Base-by-base conservation (phyloP, 2,113 vertebrate genomes). In the Boleophthalmus pectinirostris region DNA sequence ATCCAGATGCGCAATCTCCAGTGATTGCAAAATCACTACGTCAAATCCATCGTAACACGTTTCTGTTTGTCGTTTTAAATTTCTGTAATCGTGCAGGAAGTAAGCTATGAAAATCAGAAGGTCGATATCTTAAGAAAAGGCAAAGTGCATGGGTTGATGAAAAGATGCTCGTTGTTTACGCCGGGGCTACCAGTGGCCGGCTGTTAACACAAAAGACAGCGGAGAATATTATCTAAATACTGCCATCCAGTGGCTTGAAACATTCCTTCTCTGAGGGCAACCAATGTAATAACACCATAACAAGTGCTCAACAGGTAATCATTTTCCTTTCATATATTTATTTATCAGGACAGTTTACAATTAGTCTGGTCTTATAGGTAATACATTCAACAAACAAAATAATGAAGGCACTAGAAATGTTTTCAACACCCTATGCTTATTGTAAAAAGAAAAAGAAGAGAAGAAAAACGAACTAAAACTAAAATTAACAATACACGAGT, bases 1-100 rank as follows among this genome's bases (percentile, higher is more conserved):
- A 84, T 91, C 89, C 89, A 91, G 89, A 91, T 92, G 88, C 89
- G 85, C 78, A 87, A 16, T 83, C 80, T 25, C 68, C 54, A 76
- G 38, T 7, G 21, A 72, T 51, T 74, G 74, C 75, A 79, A 65
- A 69, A 71, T 58, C 12, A n/a, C 54, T 25, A 72, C 64, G 18
- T 65, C 69, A 60, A 51, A 63, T 72, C 66, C 1, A 33, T 68
- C 5, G 13, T 43, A 25, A 12, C 43, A 23, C 43, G 25, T 57
- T 25, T n/a, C 24, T 1, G 33, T 35, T 6, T 24, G 0, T 21
- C 11, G 15, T 8, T 33, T 10, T 15, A 15, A 23, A 65, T 9
- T 0, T 1, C 8, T 1, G 3, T 16, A 0, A 18, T 16, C 20
- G 53, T 23, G 11, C 11, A 5, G 7, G 20, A 0, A 33, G 6